phyloP scores from a whole-genome alignment of 1,140 invertebrate species.

The Drosophila trapezifrons region DNA sequence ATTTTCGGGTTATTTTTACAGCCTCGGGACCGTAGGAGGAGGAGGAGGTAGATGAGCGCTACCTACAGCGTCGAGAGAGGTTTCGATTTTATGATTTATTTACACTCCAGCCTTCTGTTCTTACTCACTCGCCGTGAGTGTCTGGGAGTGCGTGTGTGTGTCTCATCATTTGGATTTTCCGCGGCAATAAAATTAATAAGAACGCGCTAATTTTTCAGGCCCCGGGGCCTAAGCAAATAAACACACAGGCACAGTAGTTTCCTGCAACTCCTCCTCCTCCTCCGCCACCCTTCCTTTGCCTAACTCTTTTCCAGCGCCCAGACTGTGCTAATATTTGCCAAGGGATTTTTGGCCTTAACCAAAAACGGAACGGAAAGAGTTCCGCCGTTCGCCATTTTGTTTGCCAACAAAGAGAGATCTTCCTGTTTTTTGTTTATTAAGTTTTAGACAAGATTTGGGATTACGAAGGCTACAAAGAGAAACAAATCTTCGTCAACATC shows the following conservation, averaged over 20 bases:
- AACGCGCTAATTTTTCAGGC: slow-evolving; percentile 80
- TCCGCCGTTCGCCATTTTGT: slow-evolving; percentile 64
- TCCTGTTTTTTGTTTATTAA: slow-evolving; percentile 31
- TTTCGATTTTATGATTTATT: slow-evolving; percentile 77
- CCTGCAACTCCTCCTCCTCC: slow-evolving; percentile 55
- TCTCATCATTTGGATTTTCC: slow-evolving; percentile 77
- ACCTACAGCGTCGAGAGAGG: slow-evolving; percentile 57
- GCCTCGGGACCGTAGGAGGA: slow-evolving; percentile 23
- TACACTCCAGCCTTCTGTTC: slow-evolving; percentile 62
- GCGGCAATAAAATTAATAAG: slow-evolving; percentile 83
- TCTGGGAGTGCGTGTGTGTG: slow-evolving; percentile 47
- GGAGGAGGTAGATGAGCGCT: slow-evolving; percentile 23
- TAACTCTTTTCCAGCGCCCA: slow-evolving; percentile 46
- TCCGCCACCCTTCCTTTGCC: slow-evolving; percentile 18
- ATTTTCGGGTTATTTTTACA: slow-evolving; percentile 44
- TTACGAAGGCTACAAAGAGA: too few species aligned
- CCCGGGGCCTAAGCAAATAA: slow-evolving; percentile 70
- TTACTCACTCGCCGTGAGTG: slow-evolving; percentile 21
- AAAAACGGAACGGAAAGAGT: slow-evolving; percentile 16
- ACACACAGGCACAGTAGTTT: slow-evolving; percentile 11
- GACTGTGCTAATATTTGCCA: slow-evolving; percentile 76
- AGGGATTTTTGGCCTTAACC: slow-evolving; percentile 45
- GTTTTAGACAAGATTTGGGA: not conserved
- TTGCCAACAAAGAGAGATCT: not conserved
- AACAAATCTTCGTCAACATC: too few species aligned